Evolutionary conservation across 2,113 vertebrate genomes (phyloP), one percentile per base, ranked within the genome.

Genomic region (Tauraco erythrolophus): DNA sequence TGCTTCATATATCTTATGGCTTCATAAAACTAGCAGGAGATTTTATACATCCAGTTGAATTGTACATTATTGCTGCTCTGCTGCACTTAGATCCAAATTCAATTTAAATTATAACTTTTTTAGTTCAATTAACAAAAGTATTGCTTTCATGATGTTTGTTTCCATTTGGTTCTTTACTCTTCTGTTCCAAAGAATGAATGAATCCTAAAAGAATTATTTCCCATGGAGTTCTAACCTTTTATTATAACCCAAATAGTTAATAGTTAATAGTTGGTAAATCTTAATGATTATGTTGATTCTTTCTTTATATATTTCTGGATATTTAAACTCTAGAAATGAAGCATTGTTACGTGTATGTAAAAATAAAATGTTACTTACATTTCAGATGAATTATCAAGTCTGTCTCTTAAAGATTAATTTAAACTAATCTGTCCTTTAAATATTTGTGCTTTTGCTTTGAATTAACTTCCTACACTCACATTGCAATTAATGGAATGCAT

Each of bases 71-170:
- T 95, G 58, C 30, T 95, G 19, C 54, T 96, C 57, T 94, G 15
- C 43, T 96, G 56, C 9, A 19, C 64, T 84, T 95, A n/a, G 24
- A 91, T 93, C 88, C 6, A 92, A 88, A 86, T 35, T 88, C 5
- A 94, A 37, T 72, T 91, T 78, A 85, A 92, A 54, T 87, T 92
- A 35, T 54, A 56, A 37, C 3, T 62, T 84, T 88, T 96, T 97
- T 60, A 84, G 11, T 93, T 84, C 43, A 95, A 39, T 93, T 93
- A 94, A 62, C 10, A 90, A 65, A 93, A 65, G 2, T 62, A 62
- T 25, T 88, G 14, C 12, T 94, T 93, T 50, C 54, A 57, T 58
- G 5, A 50, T 96, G 13, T 72, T 96, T 93, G 17, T 91, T 92
- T 96, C 46, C 46, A 18, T 31, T 96, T 92, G 15, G 25, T 51